Base-by-base conservation (phyloP, 2,888 invertebrate genomes). In the Smittia sp. region DNA sequence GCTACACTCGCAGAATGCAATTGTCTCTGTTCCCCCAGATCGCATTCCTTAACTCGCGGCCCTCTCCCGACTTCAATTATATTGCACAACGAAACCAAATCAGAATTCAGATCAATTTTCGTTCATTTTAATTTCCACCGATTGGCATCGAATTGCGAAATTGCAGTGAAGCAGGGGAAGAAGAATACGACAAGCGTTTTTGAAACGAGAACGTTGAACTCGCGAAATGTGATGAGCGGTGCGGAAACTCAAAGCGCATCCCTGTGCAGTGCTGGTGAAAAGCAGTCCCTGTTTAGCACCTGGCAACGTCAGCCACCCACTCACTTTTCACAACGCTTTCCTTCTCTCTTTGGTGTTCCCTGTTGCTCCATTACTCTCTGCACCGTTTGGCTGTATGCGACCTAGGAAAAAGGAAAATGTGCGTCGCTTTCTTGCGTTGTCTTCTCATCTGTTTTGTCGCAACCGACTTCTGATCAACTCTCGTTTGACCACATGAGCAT, bases 241-340 rank as follows among this genome's bases (percentile, higher is more conserved):
- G 32, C 3, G 32, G 32, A 32, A 32, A 32, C 32, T 32, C 32
- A 32, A 32, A 32, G 32, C 32, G 32, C 32, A 32, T 32, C 32
- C 32, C 32, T 32, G 32, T 32, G 9, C 3, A 32, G 9, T 32
- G 32, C 32, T 32, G 4, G 32, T 32, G 32, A 6, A 32, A 32
- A 32, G 9, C 4, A 32, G 9, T 6, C 32, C 32, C 9, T 32
- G 9, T 32, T 32, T 32, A 18, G 66, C 32, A 66, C 66, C 66
- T 66, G 66, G 38, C 20, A 15, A 66, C 66, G 66, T 66, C 66
- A 63, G 24, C 66, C 66, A 20, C 66, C 66, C 66, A 66, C 66
- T 38, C 66, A 38, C 20, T 20, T 32, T 38, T 66, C 62, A 9
- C 25, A n/a, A 24, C 11, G 13, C 11, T 9, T 63, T 25, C n/a